A percentile compares a stretch with the other conserved stretches of the same genome.
Conservation (phyloP, 2,888 invertebrate species). For the Eristalis arbustorum region DNA sequence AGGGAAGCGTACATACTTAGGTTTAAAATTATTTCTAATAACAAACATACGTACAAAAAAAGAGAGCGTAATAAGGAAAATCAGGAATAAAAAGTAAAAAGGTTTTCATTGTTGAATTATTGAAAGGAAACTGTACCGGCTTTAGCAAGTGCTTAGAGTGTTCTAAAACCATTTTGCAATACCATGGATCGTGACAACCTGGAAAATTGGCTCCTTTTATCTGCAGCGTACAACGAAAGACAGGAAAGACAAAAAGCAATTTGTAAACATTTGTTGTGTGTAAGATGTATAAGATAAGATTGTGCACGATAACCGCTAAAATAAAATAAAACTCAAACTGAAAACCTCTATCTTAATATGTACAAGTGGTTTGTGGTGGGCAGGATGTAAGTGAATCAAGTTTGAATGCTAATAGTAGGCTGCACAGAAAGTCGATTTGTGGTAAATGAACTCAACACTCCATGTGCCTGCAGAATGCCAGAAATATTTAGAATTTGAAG, state of each 20-base stretch:
- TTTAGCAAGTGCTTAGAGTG: conserved; percentile 97
- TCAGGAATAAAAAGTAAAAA: conserved; percentile 44
- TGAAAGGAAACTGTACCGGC: conserved; percentile 87
- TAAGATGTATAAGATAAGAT: conserved; percentile 52
- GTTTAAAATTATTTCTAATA: conserved; percentile 7
- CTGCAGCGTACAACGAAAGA: conserved; percentile 81
- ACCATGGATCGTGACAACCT: conserved; percentile 96
- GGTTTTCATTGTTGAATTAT: conserved; percentile 58
- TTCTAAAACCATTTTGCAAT: conserved; percentile 97
- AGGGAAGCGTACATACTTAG: conserved; percentile 47
- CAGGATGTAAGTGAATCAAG: not conserved
- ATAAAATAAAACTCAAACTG: too few species aligned
- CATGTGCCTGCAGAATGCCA: too few species aligned
- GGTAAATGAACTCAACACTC: too few species aligned
- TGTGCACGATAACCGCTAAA: conserved; percentile 40
- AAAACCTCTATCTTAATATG: not conserved
- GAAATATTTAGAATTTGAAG: too few species aligned
- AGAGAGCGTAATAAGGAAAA: conserved; percentile 42
- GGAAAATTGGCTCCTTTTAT: conserved; percentile 98
- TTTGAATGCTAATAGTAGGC: too few species aligned
- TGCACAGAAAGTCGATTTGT: too few species aligned
- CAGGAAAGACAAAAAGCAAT: conserved; percentile 68
- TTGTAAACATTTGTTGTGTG: conserved; percentile 66
- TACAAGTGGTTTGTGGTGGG: not conserved
- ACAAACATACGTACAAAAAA: not conserved